These are phyloP conservation scores for Drosophila affinis DNA, from an alignment of 2,888 invertebrate species.

Conservation along the genomic window DNA sequence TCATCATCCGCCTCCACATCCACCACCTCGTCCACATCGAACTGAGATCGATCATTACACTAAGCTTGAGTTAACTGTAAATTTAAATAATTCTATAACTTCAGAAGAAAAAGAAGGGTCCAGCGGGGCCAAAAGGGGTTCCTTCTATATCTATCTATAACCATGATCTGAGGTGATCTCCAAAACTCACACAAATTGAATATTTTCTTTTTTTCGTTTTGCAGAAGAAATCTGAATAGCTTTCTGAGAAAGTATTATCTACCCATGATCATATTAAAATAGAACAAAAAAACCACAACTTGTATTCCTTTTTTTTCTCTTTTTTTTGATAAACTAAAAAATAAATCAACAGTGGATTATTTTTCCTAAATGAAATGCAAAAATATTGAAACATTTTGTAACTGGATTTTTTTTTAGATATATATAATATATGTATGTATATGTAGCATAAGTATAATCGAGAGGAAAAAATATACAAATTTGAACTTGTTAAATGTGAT, in stretches of 20 bases:
- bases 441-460: background rate
- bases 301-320: background rate
- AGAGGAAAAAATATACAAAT: slow-evolving; percentile 19
- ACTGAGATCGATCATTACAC: background rate
- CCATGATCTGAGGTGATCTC: background rate
- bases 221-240: background rate
- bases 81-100: background rate
- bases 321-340: background rate
- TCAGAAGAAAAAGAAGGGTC: too few relatives aligned
- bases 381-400: background rate
- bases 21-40: slow-evolving; percentile 39
- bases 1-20: slow-evolving; percentile 60
- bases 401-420: background rate
- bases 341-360: background rate
- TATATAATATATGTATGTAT: background rate
- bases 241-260: slow-evolving; percentile 1
- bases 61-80: too few relatives aligned
- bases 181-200: background rate
- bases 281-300: background rate
- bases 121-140: too few relatives aligned
- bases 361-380: background rate
- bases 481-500: slow-evolving; percentile 33
- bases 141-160: too few relatives aligned
- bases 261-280: background rate
- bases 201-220: background rate